Percentiles rank a stretch among this genome's conserved stretches.
These are phyloP conservation scores for Andrena trimmerana DNA, from an alignment of 2,888 invertebrate species.

Conservation along the genomic window DNA sequence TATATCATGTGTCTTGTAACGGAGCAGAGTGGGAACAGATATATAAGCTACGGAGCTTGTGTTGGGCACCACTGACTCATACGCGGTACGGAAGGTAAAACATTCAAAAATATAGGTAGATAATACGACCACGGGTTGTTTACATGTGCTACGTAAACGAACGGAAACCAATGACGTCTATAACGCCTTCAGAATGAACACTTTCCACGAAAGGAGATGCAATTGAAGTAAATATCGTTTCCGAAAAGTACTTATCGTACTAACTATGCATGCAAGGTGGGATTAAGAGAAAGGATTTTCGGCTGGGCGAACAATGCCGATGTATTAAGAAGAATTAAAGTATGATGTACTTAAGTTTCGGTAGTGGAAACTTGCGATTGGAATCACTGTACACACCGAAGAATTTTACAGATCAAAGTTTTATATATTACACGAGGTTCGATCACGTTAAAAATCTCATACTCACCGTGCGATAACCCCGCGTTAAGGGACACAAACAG, in stretches of 20 bases:
- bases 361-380: not conserved
- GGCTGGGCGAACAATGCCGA: not conserved
- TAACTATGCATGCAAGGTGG: not conserved
- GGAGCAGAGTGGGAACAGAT: too few species aligned
- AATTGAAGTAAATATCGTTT: not conserved
- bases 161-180: not conserved
- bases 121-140: not conserved
- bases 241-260: not conserved
- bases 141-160: not conserved
- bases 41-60: too few species aligned
- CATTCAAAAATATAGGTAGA: not conserved
- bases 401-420: not conserved
- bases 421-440: not conserved
- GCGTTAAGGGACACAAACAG: constrained; percentile 31
- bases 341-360: not conserved
- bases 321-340: constrained; percentile 2
- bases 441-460: not conserved
- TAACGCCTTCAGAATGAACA: not conserved
- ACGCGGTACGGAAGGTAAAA: too few species aligned
- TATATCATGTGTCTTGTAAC: too few species aligned
- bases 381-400: too few species aligned
- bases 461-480: constrained; percentile 58
- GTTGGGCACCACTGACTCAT: too few species aligned
- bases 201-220: not conserved
- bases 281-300: not conserved